Evolutionary conservation across 2,888 invertebrate species (phyloP), one percentile per base, ranked within the genome.

Genomic region (Caenorhabditis doughertyi): DNA sequence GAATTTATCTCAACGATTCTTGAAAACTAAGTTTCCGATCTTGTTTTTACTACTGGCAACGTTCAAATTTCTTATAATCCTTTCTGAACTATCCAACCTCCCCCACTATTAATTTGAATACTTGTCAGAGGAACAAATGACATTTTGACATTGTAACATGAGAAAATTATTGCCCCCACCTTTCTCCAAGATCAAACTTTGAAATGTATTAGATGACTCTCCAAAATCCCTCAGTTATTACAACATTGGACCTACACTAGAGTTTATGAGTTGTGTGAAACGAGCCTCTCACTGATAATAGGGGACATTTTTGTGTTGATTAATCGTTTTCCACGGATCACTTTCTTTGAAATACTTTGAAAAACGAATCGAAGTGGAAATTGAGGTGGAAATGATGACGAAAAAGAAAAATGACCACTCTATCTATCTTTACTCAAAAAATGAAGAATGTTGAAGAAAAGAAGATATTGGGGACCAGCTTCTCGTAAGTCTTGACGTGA

Each of bases 331-430:
- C 60, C 44, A 25, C 56, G n/a, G 1, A 44, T 44, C 27, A 29
- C 47, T 58, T n/a, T 47, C 68, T 44, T 68, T 11, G 55, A 55
- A 53, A 56, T 42, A 11, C 21, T 39, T 42, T 53, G 13, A 23
- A 35, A 32, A 65, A 42, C 11, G 27, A 51, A n/a, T n/a, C n/a
- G 51, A 65, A 13, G n/a, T 18, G 23, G n/a, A 39, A 39, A 32
- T 5, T 13, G 44, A 18, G 29, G 16, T 60, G 25, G 53, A 67
- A 39, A 67, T 51, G 53, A 32, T 39, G 16, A 25, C 8, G n/a
- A 35, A n/a, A 23, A 18, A 42, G 56, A 65, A 74, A 56, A 74
- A 16, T 74, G 73, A 72, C 72, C 72, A 72, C 72, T 72, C 72
- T 51, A 51, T 51, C 64, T 49, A 58, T 70, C 68, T 68, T 21